Evolutionary conservation across 2,888 invertebrate genomes (phyloP).

Genomic region (Furcula furcula): DNA sequence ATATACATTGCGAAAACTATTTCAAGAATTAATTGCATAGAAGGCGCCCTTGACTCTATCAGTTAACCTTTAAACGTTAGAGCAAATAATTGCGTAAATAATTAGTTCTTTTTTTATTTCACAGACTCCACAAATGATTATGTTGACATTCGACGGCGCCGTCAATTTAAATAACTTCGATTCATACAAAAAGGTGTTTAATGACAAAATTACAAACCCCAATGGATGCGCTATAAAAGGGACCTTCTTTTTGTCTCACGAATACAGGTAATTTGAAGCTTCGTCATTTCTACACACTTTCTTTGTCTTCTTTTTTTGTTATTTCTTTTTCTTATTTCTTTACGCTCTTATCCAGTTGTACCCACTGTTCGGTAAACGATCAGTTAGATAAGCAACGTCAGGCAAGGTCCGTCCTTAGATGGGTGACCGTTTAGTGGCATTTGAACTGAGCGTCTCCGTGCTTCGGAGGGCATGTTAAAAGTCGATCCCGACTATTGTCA

Average conservation of each 20-base stretch:
- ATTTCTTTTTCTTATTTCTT: too few species aligned
- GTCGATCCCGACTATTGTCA: too few species aligned
- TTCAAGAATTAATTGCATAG: slow-evolving; percentile 2
- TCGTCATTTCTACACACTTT: too few species aligned
- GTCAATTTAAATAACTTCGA: slow-evolving; percentile 95
- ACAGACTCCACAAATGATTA: slow-evolving; percentile 95
- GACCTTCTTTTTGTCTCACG: slow-evolving; percentile 96
- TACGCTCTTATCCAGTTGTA: too few species aligned
- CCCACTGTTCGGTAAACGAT: too few species aligned
- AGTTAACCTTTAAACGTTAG: slow-evolving; percentile 1
- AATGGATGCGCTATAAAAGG: slow-evolving; percentile 94
- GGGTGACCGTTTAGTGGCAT: too few species aligned
- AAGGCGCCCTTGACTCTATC: slow-evolving; percentile 3
- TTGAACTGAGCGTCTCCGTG: too few species aligned
- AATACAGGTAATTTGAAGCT: slow-evolving; percentile 85
- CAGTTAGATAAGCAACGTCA: too few species aligned
- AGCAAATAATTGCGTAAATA: slow-evolving; percentile 4
- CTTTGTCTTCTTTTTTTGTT: too few species aligned
- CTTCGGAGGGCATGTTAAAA: too few species aligned
- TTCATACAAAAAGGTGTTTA: slow-evolving; percentile 92
- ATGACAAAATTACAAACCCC: slow-evolving; percentile 90
- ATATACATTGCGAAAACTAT: slow-evolving; percentile 8
- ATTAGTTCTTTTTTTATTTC: slow-evolving; percentile 7
- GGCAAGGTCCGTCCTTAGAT: too few species aligned
- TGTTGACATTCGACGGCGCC: slow-evolving; percentile 96